Conservation (phyloP, 2,888 invertebrate genomes). For the Chromoteleia sp. region DNA sequence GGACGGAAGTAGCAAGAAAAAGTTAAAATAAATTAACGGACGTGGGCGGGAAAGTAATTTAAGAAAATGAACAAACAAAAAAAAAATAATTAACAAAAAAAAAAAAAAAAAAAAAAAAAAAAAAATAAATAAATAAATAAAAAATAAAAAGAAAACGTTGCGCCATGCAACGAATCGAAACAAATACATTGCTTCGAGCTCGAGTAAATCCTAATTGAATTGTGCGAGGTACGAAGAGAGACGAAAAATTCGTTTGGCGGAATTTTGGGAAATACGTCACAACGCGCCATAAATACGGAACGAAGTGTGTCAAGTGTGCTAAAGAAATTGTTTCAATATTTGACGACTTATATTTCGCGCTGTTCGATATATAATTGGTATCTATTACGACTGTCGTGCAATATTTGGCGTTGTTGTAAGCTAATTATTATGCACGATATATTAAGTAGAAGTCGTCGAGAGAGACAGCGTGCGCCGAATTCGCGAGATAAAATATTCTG, state of each 20-base stretch:
- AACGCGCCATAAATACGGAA: background rate
- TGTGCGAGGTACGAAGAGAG: background rate
- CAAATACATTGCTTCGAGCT: background rate
- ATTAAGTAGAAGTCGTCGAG: conserved; percentile 10
- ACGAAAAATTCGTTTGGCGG: background rate
- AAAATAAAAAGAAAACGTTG: conserved; percentile 26
- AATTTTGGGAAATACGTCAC: conserved; percentile 5
- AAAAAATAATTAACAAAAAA: no score
- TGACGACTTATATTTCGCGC: background rate
- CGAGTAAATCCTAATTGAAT: conserved; percentile 27
- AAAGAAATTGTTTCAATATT: conserved; percentile 26
- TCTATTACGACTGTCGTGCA: conserved; percentile 1
- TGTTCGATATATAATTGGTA: background rate
- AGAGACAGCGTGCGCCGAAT: conserved; percentile 2
- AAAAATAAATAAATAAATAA: no score
- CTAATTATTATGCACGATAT: conserved; percentile 16
- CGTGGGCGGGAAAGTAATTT: no score
- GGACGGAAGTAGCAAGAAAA: no score
- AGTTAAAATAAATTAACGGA: no score
- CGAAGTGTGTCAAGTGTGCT: conserved; percentile 5
- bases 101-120: no score
- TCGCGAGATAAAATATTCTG: conserved; percentile 20
- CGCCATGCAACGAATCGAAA: conserved; percentile 11
- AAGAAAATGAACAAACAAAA: no score
- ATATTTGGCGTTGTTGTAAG: conserved; percentile 5